Conservation (phyloP, 2,113 vertebrate species). For the Strix uralensis region DNA sequence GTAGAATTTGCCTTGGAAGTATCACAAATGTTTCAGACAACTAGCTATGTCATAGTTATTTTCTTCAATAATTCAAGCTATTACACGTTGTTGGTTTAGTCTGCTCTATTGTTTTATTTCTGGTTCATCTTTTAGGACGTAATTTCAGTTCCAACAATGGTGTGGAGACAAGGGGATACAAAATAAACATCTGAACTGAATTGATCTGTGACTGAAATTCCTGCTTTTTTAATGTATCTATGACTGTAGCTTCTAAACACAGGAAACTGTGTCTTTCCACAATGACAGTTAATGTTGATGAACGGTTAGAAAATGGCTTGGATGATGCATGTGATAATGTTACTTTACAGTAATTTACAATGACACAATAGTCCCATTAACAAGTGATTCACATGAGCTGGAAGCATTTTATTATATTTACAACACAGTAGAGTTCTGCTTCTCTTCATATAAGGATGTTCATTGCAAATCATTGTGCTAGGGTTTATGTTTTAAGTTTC, state of each 20-base stretch:
- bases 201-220: neutral
- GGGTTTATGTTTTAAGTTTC: neutral
- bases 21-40: neutral
- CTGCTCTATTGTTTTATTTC: neutral
- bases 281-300: conserved; percentile 48
- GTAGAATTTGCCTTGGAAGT: neutral
- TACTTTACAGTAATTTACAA: conserved; percentile 29
- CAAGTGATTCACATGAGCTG: conserved; percentile 40
- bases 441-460: conserved; percentile 25
- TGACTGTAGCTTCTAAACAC: neutral
- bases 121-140: neutral
- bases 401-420: conserved; percentile 47
- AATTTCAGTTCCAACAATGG: neutral
- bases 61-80: neutral
- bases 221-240: neutral
- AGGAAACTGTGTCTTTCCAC: conserved; percentile 22
- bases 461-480: neutral
- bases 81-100: neutral
- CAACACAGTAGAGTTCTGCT: conserved; percentile 11
- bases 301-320: conserved; percentile 42
- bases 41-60: neutral
- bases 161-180: neutral
- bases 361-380: conserved; percentile 40
- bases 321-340: conserved; percentile 35
- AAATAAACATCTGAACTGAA: neutral